Conservation (phyloP, 2,113 vertebrate species). For the Columba janthina region DNA sequence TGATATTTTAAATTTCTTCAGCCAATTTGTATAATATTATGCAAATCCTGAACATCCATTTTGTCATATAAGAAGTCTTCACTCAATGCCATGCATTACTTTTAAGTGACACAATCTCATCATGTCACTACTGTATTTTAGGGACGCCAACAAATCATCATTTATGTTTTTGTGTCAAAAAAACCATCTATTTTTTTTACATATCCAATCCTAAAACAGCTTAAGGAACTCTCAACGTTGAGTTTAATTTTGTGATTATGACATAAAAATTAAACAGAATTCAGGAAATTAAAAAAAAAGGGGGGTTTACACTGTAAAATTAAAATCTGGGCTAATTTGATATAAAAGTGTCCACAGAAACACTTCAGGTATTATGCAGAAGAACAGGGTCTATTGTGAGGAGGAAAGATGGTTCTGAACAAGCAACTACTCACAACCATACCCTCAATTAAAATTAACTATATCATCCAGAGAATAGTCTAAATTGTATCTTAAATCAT, state of each 20-base stretch:
- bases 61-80: not conserved
- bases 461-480: not conserved
- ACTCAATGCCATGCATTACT: not conserved
- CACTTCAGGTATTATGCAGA: not conserved
- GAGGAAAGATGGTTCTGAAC: not conserved
- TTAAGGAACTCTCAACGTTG: not conserved
- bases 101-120: constrained; percentile 21
- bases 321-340: not conserved
- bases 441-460: not conserved
- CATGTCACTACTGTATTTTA: not conserved
- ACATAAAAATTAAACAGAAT: not conserved
- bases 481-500: not conserved
- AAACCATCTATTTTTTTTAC: not conserved
- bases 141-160: not conserved
- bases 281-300: not conserved
- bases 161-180: not conserved
- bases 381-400: not conserved
- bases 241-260: not conserved
- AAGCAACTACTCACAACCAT: not conserved
- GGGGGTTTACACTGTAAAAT: not conserved
- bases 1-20: constrained; percentile 20
- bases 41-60: not conserved
- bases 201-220: not conserved
- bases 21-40: not conserved
- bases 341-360: not conserved